Conservation (phyloP, 1,140 invertebrate genomes). For the Nephotettix cincticeps region DNA sequence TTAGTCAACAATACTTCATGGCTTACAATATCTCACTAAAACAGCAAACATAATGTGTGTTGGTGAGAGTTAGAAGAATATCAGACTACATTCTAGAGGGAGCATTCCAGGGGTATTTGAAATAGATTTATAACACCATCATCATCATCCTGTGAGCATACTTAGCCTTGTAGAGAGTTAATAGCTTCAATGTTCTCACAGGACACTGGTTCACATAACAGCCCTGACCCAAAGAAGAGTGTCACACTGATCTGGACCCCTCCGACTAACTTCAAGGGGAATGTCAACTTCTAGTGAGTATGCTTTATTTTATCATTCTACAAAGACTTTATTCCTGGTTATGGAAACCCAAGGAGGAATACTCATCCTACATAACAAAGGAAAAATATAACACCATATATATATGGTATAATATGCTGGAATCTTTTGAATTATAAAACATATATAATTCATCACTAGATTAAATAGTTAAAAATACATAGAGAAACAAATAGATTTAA, state of each 20-base stretch:
- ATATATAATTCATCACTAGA: no score
- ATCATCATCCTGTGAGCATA: background rate
- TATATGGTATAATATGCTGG: no score
- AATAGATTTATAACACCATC: background rate
- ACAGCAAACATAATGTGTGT: no score
- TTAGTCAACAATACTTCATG: no score
- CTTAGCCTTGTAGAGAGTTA: background rate
- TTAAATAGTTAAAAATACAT: no score
- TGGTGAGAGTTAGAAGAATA: no score
- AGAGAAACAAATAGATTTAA: no score
- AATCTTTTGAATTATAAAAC: no score
- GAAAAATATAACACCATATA: no score
- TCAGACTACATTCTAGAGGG: background rate
- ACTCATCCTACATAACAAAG: no score
- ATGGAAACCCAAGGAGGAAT: no score
- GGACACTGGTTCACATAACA: constrained; percentile 41
- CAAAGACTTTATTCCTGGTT: no score
- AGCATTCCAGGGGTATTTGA: background rate
- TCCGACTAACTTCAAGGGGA: constrained; percentile 45
- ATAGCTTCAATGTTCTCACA: background rate
- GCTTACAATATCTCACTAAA: background rate
- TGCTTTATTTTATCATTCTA: background rate
- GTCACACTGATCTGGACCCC: constrained; percentile 45
- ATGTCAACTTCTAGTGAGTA: constrained; percentile 45
- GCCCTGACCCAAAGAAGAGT: constrained; percentile 42